A percentile compares a stretch with the other conserved stretches of the same genome.
These are phyloP conservation scores for Melipona quadrifasciata DNA, from an alignment of 1,140 invertebrate genomes.

Conservation along the genomic window DNA sequence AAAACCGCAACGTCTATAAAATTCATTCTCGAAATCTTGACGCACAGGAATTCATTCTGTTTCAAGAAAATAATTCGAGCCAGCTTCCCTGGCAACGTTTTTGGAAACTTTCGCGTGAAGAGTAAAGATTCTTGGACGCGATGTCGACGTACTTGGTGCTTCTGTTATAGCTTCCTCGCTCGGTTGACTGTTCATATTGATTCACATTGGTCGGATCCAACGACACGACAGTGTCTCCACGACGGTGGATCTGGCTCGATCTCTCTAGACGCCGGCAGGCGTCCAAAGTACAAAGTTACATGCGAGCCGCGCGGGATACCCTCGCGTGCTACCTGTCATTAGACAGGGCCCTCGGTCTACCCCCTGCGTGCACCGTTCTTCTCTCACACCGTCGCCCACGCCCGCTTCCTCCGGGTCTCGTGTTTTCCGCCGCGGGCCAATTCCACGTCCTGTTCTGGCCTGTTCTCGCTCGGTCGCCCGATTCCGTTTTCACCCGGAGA, in stretches of 20 bases:
- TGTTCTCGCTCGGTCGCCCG: constrained; percentile 7
- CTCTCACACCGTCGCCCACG: constrained; percentile 34
- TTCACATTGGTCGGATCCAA: too few relatives aligned
- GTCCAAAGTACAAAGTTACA: constrained; percentile 65
- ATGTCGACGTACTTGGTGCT: too few relatives aligned
- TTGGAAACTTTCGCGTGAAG: too few relatives aligned
- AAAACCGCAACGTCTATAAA: too few relatives aligned
- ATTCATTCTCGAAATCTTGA: too few relatives aligned
- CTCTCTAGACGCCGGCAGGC: constrained; percentile 23
- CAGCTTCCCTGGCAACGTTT: too few relatives aligned
- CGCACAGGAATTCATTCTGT: too few relatives aligned
- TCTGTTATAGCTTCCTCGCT: too few relatives aligned
- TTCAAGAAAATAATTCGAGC: too few relatives aligned
- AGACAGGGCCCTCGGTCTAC: constrained; percentile 31
- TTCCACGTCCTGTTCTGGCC: constrained; percentile 37
- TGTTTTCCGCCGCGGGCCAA: constrained; percentile 43
- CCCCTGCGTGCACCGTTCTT: constrained; percentile 35
- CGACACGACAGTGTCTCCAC: constrained; percentile 55
- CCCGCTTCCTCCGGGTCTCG: constrained; percentile 32
- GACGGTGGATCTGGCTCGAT: constrained; percentile 21
- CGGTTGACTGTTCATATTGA: too few relatives aligned
- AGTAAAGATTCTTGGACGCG: too few relatives aligned
- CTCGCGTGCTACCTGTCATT: constrained; percentile 67
- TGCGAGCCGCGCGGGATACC: constrained; percentile 54
- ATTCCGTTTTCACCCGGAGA: neutral